These are phyloP conservation scores for Drosophila nigritarsus DNA, from an alignment of 2,888 invertebrate genomes.

Conservation along the genomic window DNA sequence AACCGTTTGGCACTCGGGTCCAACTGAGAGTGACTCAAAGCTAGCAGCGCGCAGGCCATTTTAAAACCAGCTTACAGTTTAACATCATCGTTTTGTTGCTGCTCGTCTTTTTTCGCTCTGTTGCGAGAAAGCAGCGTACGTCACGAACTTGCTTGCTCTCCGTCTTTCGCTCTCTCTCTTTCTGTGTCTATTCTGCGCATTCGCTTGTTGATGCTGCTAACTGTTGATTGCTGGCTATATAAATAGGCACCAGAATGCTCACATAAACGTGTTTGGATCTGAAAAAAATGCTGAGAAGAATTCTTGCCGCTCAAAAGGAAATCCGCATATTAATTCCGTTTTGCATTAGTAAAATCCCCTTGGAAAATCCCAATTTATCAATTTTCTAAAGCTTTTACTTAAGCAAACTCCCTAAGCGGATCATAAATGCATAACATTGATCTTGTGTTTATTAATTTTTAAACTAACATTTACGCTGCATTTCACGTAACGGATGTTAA, in stretches of 20 bases:
- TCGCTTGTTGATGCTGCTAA: conserved; percentile 32
- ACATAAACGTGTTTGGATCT: conserved; percentile 10
- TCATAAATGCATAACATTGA: neutral
- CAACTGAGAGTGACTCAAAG: conserved; percentile 70
- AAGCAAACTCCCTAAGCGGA: neutral
- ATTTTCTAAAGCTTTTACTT: neutral
- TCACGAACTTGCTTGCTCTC: conserved; percentile 5
- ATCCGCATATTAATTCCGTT: conserved; percentile 29
- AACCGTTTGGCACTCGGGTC: conserved; percentile 65
- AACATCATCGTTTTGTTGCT: conserved; percentile 28
- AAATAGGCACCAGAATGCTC: conserved; percentile 32
- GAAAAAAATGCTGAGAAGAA: neutral
- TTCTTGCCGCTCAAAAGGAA: conserved; percentile 5
- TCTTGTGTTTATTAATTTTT: neutral
- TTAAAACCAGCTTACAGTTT: conserved; percentile 70
- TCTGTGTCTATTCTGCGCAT: neutral
- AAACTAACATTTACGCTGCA: neutral
- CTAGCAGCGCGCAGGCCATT: conserved; percentile 51
- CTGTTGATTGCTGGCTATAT: conserved; percentile 37
- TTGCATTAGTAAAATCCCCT: conserved; percentile 18
- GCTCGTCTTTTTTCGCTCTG: conserved; percentile 24
- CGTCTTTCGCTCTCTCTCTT: conserved; percentile 5
- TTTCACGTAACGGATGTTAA: conserved; percentile 6
- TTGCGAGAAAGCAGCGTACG: conserved; percentile 10
- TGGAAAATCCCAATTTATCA: neutral